Evolutionary conservation across 2,113 vertebrate genomes (phyloP), one percentile per base, ranked within the genome.

Genomic region (Bubo scandiacus): DNA sequence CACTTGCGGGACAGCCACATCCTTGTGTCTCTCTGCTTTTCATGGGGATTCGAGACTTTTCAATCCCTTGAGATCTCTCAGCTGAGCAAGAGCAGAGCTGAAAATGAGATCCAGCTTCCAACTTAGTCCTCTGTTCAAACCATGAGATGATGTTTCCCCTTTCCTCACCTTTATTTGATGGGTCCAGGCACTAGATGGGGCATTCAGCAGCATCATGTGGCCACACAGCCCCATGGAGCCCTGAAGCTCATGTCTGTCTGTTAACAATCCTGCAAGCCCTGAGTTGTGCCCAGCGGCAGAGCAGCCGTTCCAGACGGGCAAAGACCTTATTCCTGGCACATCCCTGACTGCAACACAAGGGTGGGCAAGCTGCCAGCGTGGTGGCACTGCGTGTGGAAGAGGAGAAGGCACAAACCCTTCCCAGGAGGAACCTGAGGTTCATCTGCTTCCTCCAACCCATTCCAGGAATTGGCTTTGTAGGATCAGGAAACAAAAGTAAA

Each of bases 201-300:
- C 9, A 6, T 12, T 58, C 40, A 63, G 47, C 13, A 25, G 23
- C 20, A 40, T 27, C n/a, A 6, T 4, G 7, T 11, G 63, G 32
- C 42, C 13, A 1, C 1, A 1, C 45, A 74, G 51, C 45, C n/a
- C 27, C 4, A 1, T 9, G 3, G 22, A 54, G 32, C n/a, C 59
- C n/a, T 6, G 0, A 13, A 21, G 6, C 65, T 61, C 45, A 45
- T 62, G 17, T 42, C 34, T 5, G 5, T 11, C 19, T 23, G 22
- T 47, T 42, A 58, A 72, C 52, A 43, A 32, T 25, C 17, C 40
- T 61, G 36, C 25, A 36, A 30, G 54, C 34, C 68, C 47, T 20
- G 3, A 30, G 49, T 12, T 80, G 79, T 47, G 36, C 58, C 7
- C 4, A 30, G 43, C 5, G 3, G 36, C 7, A 1, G 30, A 63